Percentiles rank a stretch among this genome's conserved stretches.
phyloP scores from a whole-genome alignment of 2,888 invertebrate genomes.

The Colostygia pectinataria region DNA sequence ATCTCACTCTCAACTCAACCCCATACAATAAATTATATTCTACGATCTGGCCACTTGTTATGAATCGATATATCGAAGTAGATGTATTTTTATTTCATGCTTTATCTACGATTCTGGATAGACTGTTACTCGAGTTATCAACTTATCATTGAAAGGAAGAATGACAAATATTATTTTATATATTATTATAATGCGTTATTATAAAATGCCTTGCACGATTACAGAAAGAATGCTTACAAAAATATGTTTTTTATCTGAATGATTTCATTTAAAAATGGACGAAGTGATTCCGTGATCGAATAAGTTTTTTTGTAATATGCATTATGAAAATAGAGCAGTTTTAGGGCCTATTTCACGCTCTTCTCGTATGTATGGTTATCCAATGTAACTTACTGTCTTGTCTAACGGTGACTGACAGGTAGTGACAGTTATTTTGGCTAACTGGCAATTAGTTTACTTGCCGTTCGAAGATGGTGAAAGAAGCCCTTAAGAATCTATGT shows the following conservation, averaged over 20 bases:
- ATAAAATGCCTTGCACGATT: conserved; percentile 13
- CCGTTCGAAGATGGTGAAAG: too few species aligned
- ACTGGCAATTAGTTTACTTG: too few species aligned
- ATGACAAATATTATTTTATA: conserved; percentile 23
- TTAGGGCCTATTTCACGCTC: too few species aligned
- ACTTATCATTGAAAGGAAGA: conserved; percentile 19
- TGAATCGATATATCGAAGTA: neutral
- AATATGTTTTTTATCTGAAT: conserved; percentile 13
- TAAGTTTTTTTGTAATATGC: conserved; percentile 21
- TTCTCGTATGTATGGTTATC: too few species aligned
- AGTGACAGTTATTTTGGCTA: neutral
- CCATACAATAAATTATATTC: too few species aligned
- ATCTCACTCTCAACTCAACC: too few species aligned
- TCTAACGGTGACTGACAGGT: too few species aligned
- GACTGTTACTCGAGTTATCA: too few species aligned
- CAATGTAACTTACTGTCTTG: too few species aligned
- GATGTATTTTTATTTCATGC: too few species aligned
- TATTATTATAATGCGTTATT: conserved; percentile 1
- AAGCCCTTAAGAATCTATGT: too few species aligned
- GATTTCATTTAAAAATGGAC: conserved; percentile 15
- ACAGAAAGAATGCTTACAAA: conserved; percentile 16
- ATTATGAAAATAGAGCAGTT: conserved; percentile 30
- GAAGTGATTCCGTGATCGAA: conserved; percentile 14
- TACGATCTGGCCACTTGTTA: conserved; percentile 1
- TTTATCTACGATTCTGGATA: too few species aligned